A percentile compares a stretch with the other conserved stretches of the same genome.
Evolutionary conservation across 64 coral and sea anemone genomes (phyloP).

Genomic region (Dendronephthya gigantea): DNA sequence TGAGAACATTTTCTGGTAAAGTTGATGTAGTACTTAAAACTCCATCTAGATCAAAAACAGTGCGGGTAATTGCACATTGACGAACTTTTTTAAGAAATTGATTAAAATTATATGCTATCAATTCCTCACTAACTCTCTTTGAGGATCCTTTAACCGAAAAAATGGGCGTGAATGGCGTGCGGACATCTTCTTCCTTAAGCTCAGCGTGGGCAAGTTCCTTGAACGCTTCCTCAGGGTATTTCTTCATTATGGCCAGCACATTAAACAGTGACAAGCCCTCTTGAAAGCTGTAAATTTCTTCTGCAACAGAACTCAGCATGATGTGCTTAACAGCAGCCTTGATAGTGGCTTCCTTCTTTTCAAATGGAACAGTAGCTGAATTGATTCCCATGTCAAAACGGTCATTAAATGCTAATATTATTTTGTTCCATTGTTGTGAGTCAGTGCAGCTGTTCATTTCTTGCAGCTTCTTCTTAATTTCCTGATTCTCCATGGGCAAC

Average conservation of each 20-base stretch:
- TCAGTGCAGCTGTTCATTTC: not conserved
- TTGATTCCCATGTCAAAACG: not conserved
- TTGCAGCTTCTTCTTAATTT: not conserved
- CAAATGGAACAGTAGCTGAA: not conserved
- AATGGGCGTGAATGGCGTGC: not conserved
- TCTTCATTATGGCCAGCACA: too few species aligned
- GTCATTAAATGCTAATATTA: not conserved
- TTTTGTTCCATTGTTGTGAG: not conserved
- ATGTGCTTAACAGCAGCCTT: not conserved
- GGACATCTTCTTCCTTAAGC: not conserved
- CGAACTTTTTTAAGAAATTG: not conserved
- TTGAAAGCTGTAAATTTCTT: too few species aligned
- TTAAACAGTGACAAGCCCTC: too few species aligned
- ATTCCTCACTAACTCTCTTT: not conserved
- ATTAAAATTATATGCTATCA: not conserved
- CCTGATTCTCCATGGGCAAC: not conserved
- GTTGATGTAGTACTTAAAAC: not conserved
- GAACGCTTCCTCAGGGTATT: not conserved
- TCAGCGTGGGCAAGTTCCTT: not conserved
- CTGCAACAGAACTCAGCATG: too few species aligned
- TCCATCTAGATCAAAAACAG: not conserved
- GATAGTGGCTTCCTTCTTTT: not conserved
- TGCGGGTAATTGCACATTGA: not conserved
- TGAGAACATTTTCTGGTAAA: not conserved
- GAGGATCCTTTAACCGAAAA: not conserved